These are phyloP conservation scores for Hydrophis major DNA, from an alignment of 2,797 vertebrate genomes.

Conservation along the genomic window DNA sequence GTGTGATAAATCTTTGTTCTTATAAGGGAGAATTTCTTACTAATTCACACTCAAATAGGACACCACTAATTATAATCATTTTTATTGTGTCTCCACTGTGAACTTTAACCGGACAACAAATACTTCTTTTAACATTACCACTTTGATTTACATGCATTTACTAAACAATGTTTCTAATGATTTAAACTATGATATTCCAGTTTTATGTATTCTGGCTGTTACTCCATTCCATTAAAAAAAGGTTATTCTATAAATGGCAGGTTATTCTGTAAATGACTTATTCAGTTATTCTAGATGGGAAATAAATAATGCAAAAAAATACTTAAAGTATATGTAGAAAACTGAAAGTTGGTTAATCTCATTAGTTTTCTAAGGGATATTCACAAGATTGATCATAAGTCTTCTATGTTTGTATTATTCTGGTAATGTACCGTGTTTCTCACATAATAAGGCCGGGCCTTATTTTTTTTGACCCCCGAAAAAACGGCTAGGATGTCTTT, in stretches of 20 bases:
- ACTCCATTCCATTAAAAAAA: background rate
- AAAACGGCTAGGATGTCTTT: no score
- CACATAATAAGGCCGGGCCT: no score
- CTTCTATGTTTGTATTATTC: slow-evolving; percentile 10
- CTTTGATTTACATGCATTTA: background rate
- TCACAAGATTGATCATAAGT: slow-evolving; percentile 28
- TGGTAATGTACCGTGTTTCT: background rate
- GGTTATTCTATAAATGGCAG: background rate
- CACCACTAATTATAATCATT: slow-evolving; percentile 21
- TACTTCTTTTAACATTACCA: slow-evolving; percentile 6
- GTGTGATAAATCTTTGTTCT: slow-evolving; percentile 31
- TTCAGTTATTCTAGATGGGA: background rate
- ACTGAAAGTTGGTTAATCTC: slow-evolving; percentile 32
- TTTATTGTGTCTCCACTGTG: background rate
- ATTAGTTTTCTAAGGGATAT: background rate
- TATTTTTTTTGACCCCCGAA: no score
- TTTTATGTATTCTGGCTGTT: background rate
- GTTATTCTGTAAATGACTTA: slow-evolving; percentile 13
- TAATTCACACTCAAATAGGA: slow-evolving; percentile 38
- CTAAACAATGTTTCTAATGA: background rate
- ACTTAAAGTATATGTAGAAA: background rate
- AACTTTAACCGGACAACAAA: background rate
- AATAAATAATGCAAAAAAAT: slow-evolving; percentile 35
- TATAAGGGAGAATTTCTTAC: slow-evolving; percentile 18
- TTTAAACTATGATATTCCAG: background rate